phyloP scores from a whole-genome alignment of 1,140 invertebrate genomes.

The Hyles vespertilio region DNA sequence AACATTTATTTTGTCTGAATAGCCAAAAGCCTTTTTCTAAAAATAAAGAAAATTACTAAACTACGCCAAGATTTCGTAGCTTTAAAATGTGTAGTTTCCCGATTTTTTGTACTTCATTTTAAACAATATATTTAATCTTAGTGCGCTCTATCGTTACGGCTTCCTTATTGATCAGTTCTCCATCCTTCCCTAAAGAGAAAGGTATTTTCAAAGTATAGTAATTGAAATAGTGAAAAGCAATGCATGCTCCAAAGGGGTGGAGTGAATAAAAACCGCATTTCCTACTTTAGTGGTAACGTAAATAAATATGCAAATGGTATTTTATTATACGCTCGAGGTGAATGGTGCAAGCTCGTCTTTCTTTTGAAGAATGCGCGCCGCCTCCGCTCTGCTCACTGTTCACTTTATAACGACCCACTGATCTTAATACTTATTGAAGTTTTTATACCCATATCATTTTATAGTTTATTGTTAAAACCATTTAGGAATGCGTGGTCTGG shows the following conservation, averaged over 20 bases:
- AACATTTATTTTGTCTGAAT: too few species aligned
- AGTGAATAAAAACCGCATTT: too few species aligned
- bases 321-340: slow-evolving; percentile 13
- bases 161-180: neutral
- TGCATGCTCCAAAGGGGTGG: too few species aligned
- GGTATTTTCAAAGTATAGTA: neutral
- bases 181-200: neutral
- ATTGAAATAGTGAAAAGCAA: too few species aligned
- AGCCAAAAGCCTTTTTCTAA: too few species aligned
- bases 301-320: slow-evolving; percentile 20
- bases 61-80: too few species aligned
- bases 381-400: neutral
- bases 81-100: too few species aligned
- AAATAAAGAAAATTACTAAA: too few species aligned
- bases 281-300: too few species aligned
- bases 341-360: slow-evolving; percentile 13
- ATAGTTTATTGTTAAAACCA: neutral
- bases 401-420: slow-evolving; percentile 14
- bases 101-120: too few species aligned
- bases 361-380: slow-evolving; percentile 5
- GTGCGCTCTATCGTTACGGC: neutral
- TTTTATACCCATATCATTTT: slow-evolving; percentile 3
- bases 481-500: too few species aligned
- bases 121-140: neutral
- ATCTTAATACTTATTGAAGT: slow-evolving; percentile 10